These are phyloP conservation scores for Acrocera orbiculus DNA, from an alignment of 2,888 invertebrate genomes.

Conservation along the genomic window DNA sequence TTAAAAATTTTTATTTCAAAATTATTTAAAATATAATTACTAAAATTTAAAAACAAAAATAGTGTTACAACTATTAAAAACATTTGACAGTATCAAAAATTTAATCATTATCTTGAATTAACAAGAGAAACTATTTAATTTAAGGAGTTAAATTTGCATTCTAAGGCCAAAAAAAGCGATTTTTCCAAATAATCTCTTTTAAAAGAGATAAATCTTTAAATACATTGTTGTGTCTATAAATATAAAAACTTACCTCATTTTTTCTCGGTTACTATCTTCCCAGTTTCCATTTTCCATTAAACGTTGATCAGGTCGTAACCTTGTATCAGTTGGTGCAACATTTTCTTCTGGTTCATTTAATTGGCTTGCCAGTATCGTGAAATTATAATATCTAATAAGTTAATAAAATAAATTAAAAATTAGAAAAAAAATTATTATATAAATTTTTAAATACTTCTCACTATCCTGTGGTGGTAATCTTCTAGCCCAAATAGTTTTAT, in stretches of 20 bases:
- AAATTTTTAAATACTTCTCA: slow-evolving; percentile 37
- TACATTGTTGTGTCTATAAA: too few species aligned
- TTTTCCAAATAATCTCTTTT: too few species aligned
- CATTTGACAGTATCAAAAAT: too few species aligned
- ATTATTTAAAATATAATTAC: not conserved
- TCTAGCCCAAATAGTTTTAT: slow-evolving; percentile 73
- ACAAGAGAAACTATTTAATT: too few species aligned
- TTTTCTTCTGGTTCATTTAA: slow-evolving; percentile 86
- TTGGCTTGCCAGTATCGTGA: slow-evolving; percentile 88
- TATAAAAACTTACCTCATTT: slow-evolving; percentile 36
- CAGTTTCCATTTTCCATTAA: slow-evolving; percentile 90
- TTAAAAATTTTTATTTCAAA: not conserved
- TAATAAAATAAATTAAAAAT: not conserved
- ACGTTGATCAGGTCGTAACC: slow-evolving; percentile 87
- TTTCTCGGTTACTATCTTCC: slow-evolving; percentile 80
- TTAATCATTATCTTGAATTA: too few species aligned
- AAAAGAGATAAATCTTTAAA: too few species aligned
- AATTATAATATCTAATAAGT: slow-evolving; percentile 59
- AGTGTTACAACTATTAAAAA: too few species aligned
- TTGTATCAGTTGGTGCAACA: slow-evolving; percentile 88
- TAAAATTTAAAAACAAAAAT: too few species aligned
- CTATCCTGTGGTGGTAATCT: slow-evolving; percentile 49
- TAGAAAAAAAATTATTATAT: not conserved
- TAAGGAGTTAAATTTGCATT: too few species aligned
- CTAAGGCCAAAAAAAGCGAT: too few species aligned